Percentiles rank a stretch among this genome's conserved stretches.
These are phyloP conservation scores for Gallinago solitaria DNA, from an alignment of 2,797 vertebrate genomes.

Conservation along the genomic window DNA sequence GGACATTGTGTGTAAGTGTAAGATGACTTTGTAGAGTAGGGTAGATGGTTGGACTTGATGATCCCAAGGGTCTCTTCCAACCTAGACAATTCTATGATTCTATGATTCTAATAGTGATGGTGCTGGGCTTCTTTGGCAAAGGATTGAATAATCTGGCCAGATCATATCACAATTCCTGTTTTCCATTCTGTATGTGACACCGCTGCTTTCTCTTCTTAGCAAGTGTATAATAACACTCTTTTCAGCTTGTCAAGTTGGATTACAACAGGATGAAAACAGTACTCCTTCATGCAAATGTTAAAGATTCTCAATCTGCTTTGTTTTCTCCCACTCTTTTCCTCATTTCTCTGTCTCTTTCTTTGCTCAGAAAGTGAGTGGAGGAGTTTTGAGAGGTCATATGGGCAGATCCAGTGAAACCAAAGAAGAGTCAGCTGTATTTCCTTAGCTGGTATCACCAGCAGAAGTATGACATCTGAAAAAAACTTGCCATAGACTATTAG, in stretches of 20 bases:
- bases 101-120: not conserved
- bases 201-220: constrained; percentile 9
- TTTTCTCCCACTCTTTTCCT: not conserved
- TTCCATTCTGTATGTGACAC: not conserved
- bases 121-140: not conserved
- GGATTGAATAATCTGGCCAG: not conserved
- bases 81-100: too few species aligned
- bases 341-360: not conserved
- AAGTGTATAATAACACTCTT: constrained; percentile 25
- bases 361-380: not conserved
- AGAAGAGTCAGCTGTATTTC: not conserved
- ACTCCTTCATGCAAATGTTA: not conserved
- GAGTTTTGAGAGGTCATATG: not conserved
- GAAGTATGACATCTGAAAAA: not conserved
- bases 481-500: not conserved
- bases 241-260: constrained; percentile 41
- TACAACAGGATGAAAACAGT: constrained; percentile 30
- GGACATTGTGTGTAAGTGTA: too few species aligned
- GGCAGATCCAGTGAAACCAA: not conserved
- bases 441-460: not conserved
- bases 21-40: too few species aligned
- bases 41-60: too few species aligned
- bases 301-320: not conserved
- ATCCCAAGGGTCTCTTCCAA: too few species aligned
- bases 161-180: not conserved